Conservation (phyloP, 2,888 invertebrate genomes). For the Heterodera filipjevi region DNA sequence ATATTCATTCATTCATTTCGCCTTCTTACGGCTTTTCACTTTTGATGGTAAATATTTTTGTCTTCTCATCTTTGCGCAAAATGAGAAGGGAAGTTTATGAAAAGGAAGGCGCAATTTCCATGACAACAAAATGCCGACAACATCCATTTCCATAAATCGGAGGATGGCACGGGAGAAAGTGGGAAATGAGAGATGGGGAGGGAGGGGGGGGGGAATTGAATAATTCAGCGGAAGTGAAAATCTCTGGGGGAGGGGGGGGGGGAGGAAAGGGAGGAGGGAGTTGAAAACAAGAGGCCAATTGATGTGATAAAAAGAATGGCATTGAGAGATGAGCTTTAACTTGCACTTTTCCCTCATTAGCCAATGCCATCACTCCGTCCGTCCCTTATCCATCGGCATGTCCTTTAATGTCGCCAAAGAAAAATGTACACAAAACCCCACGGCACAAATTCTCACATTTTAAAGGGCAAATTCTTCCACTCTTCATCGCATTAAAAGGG, state of each 20-base stretch:
- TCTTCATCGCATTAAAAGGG: too few species aligned
- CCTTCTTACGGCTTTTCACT: not conserved
- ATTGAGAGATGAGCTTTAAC: too few species aligned
- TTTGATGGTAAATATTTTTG: not conserved
- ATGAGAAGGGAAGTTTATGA: not conserved
- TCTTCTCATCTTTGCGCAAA: not conserved
- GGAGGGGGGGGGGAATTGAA: not conserved
- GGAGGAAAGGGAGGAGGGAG: not conserved
- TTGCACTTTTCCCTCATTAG: too few species aligned
- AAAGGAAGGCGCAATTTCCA: slow-evolving; percentile 1
- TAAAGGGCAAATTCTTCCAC: too few species aligned
- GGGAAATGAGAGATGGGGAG: not conserved
- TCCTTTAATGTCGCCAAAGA: too few species aligned
- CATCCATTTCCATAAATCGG: not conserved
- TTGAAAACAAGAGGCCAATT: not conserved
- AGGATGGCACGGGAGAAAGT: not conserved
- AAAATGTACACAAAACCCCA: too few species aligned
- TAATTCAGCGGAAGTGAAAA: slow-evolving; percentile 11
- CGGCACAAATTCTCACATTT: too few species aligned
- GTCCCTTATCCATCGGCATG: too few species aligned
- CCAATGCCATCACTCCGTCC: too few species aligned
- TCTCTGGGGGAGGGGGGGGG: not conserved
- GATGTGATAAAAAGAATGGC: not conserved
- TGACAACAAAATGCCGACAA: slow-evolving; percentile 9
- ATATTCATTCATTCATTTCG: slow-evolving; percentile 3